Percentiles rank a stretch among this genome's conserved stretches.
Conservation (phyloP, 2,888 invertebrate species). For the Tipula helvola region DNA sequence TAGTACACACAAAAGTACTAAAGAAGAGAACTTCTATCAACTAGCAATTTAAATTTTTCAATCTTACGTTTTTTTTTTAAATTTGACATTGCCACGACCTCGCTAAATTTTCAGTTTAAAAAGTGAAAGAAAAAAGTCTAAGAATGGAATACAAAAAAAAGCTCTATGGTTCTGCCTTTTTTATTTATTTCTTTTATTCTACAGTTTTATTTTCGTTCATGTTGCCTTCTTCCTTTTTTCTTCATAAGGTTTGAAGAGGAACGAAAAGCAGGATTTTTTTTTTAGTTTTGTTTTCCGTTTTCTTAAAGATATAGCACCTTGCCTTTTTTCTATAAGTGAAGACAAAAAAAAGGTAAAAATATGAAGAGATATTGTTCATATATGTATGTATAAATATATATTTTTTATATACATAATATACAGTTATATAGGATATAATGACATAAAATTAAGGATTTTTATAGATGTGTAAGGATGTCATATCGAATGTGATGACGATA, state of each 20-base stretch:
- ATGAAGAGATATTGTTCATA: background rate
- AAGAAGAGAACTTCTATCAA: background rate
- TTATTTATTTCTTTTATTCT: constrained; percentile 4
- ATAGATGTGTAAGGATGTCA: background rate
- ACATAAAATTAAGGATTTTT: background rate
- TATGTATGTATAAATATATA: background rate
- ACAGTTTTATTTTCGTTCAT: background rate
- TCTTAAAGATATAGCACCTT: background rate
- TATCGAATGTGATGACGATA: background rate
- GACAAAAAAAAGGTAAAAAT: background rate
- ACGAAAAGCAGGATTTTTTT: background rate
- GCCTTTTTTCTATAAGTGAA: background rate
- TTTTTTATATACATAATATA: background rate
- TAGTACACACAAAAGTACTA: background rate
- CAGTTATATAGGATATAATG: background rate
- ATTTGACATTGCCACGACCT: background rate
- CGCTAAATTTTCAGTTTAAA: background rate
- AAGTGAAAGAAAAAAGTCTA: background rate
- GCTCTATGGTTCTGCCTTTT: background rate
- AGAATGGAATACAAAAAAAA: background rate
- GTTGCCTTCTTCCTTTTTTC: background rate
- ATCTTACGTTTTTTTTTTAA: background rate
- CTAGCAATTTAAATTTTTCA: background rate
- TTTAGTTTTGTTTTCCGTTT: background rate
- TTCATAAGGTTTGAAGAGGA: background rate